A percentile compares a stretch with the other conserved stretches of the same genome.
Conservation (phyloP, 2,888 invertebrate species). For the Busseola fusca region DNA sequence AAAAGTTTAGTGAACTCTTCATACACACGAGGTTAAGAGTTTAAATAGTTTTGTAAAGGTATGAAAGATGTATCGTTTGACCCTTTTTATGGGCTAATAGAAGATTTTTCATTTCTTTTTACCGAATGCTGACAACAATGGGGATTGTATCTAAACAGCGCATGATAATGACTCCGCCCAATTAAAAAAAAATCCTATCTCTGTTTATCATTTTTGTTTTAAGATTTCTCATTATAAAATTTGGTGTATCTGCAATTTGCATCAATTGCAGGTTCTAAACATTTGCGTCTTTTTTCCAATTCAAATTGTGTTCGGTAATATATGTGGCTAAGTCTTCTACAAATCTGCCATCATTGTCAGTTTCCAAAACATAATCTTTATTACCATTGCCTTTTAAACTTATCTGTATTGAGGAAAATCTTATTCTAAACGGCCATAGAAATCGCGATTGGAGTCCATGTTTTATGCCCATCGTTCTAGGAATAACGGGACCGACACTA, state of each 20-base stretch:
- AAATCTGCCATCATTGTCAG: background rate
- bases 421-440: conserved; percentile 38
- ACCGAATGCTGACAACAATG: background rate
- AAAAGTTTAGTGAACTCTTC: conserved; percentile 59
- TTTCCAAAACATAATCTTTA: background rate
- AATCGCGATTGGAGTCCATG: conserved; percentile 50
- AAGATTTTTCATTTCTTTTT: conserved; percentile 12
- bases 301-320: background rate
- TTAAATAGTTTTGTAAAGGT: background rate
- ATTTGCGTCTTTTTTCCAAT: background rate
- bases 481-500: conserved; percentile 59
- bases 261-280: background rate
- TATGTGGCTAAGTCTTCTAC: background rate
- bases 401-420: conserved; percentile 27
- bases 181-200: background rate
- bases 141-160: background rate
- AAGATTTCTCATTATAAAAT: background rate
- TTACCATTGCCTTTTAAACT: conserved; percentile 16
- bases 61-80: conserved; percentile 12
- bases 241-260: background rate
- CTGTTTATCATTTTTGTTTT: background rate
- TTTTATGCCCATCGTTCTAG: conserved; percentile 59
- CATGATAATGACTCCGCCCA: no score
- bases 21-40: conserved; percentile 22
- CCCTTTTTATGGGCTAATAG: background rate